Evolutionary conservation across 2,888 invertebrate genomes (phyloP).

Genomic region (Philereme vetulata): DNA sequence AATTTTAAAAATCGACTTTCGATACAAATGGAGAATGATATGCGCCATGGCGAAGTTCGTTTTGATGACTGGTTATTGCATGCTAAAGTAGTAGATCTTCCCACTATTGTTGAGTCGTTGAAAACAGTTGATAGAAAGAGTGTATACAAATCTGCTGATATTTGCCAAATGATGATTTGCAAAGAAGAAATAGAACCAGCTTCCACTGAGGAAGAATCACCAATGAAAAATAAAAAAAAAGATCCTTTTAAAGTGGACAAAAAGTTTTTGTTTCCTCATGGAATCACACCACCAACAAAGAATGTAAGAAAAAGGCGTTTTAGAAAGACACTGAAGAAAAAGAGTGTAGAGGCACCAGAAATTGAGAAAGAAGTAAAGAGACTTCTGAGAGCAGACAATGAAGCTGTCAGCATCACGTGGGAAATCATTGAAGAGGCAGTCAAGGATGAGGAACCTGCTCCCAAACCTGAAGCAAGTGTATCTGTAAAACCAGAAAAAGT

Average conservation of each 20-base stretch:
- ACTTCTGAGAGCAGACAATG: constrained; percentile 94
- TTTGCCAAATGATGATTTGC: constrained; percentile 96
- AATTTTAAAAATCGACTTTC: constrained; percentile 92
- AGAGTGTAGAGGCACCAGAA: constrained; percentile 98
- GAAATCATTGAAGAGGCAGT: constrained; percentile 92
- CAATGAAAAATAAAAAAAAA: constrained; percentile 91
- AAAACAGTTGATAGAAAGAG: constrained; percentile 98
- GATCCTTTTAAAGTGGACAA: constrained; percentile 93
- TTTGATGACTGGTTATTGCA: constrained; percentile 95
- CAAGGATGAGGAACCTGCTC: constrained; percentile 91
- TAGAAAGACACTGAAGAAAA: constrained; percentile 97
- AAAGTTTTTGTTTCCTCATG: constrained; percentile 97
- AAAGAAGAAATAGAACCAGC: constrained; percentile 93
- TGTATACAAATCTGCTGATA: constrained; percentile 98
- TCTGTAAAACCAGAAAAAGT: constrained; percentile 71
- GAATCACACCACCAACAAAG: constrained; percentile 97
- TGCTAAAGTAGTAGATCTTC: constrained; percentile 95
- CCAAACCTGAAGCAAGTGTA: constrained; percentile 58
- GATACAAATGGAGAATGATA: constrained; percentile 94
- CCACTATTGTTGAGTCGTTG: constrained; percentile 95
- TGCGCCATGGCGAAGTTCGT: constrained; percentile 94
- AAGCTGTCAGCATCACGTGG: constrained; percentile 94
- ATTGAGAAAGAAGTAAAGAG: constrained; percentile 99
- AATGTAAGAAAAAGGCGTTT: constrained; percentile 97
- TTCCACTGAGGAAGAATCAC: constrained; percentile 90